Conservation (phyloP, 2,797 vertebrate genomes). For the Gambusia yucatana region DNA sequence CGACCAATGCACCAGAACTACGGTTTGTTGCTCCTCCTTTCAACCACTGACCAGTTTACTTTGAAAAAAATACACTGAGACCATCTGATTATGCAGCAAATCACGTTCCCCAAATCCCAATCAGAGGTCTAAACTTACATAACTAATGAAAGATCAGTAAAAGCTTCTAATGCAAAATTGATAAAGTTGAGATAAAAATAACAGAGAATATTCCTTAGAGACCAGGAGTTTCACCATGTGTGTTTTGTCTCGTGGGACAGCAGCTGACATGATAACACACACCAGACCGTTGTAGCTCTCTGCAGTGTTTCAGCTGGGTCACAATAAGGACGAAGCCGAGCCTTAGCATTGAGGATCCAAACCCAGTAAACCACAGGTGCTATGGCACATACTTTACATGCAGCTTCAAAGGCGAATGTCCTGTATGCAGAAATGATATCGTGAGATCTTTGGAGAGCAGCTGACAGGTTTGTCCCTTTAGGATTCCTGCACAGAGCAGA, state of each 20-base stretch:
- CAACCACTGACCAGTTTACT: conserved; percentile 22
- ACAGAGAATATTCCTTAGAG: conserved; percentile 31
- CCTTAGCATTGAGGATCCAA: conserved; percentile 22
- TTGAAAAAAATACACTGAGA: conserved; percentile 12
- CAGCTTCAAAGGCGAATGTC: not conserved
- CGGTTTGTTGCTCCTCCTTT: conserved; percentile 14
- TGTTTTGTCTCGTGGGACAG: conserved; percentile 60
- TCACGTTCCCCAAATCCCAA: conserved; percentile 29
- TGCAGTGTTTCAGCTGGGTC: conserved; percentile 49
- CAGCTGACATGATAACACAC: conserved; percentile 77
- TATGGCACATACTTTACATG: conserved; percentile 1
- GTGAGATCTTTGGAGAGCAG: not conserved
- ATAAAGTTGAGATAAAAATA: not conserved
- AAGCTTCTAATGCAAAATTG: not conserved
- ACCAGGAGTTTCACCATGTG: conserved; percentile 16
- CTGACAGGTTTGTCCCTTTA: not conserved
- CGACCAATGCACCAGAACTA: conserved; percentile 57
- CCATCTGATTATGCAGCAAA: conserved; percentile 45
- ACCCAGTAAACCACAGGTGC: conserved; percentile 27
- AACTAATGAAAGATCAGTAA: not conserved
- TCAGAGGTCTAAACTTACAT: conserved; percentile 7
- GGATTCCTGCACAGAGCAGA: not conserved
- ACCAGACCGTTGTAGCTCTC: conserved; percentile 61
- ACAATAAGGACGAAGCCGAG: conserved; percentile 24
- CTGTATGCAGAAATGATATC: not conserved